These are phyloP conservation scores for Carettochelys insculpta DNA, from an alignment of 2,113 vertebrate genomes.

Conservation along the genomic window DNA sequence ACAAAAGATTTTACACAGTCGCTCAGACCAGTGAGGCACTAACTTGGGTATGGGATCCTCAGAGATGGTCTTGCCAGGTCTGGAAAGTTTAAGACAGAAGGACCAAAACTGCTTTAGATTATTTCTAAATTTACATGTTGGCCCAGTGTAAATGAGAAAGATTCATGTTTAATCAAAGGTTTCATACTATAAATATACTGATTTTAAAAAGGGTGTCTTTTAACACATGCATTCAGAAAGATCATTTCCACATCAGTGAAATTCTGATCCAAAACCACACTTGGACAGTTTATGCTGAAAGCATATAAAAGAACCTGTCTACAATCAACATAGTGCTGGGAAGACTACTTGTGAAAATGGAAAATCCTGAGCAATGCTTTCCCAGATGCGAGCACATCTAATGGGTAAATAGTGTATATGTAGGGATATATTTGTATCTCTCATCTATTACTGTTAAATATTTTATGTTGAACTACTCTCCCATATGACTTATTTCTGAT, in stretches of 20 bases:
- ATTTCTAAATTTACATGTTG: background rate
- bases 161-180: background rate
- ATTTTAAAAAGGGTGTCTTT: constrained; percentile 28
- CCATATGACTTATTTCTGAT: constrained; percentile 46
- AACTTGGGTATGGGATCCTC: background rate
- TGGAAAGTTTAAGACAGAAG: background rate
- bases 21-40: background rate
- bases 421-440: constrained; percentile 22
- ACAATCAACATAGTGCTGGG: constrained; percentile 65
- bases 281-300: constrained; percentile 16
- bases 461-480: constrained; percentile 59
- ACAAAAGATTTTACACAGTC: background rate
- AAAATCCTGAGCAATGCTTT: constrained; percentile 58
- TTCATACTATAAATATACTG: background rate
- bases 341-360: constrained; percentile 40
- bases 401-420: constrained; percentile 4
- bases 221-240: constrained; percentile 61
- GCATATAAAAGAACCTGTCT: constrained; percentile 59
- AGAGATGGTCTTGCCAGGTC: background rate
- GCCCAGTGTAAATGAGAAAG: background rate
- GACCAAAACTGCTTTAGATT: background rate
- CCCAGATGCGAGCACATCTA: constrained; percentile 62
- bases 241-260: constrained; percentile 25
- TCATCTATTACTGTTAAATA: constrained; percentile 18
- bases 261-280: constrained; percentile 33